A percentile compares a stretch with the other conserved stretches of the same genome.
Conservation (phyloP, 1,140 invertebrate species). For the Hypsibius dujardini region DNA sequence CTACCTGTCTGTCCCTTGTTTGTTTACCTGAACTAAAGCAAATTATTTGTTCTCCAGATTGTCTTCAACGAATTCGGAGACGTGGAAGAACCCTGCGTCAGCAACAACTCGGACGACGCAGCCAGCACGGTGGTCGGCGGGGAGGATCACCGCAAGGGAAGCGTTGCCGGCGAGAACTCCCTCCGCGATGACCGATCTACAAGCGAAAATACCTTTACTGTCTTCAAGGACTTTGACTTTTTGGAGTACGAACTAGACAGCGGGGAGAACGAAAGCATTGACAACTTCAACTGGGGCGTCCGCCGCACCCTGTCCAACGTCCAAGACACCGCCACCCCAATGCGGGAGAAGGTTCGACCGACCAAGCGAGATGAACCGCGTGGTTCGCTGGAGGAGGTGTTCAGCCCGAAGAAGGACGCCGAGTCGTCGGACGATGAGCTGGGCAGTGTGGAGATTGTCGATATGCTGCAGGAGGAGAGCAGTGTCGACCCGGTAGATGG, state of each 20-base stretch:
- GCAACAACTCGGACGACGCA: neutral
- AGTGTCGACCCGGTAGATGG: neutral
- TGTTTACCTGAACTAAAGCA: too few relatives aligned
- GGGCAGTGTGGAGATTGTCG: slow-evolving; percentile 4
- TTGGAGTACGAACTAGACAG: slow-evolving; percentile 93
- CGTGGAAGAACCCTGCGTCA: neutral
- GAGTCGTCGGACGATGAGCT: neutral
- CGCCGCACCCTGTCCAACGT: slow-evolving; percentile 62
- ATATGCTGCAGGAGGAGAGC: neutral
- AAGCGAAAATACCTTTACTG: slow-evolving; percentile 35
- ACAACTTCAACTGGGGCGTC: slow-evolving; percentile 93
- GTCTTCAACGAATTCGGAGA: slow-evolving; percentile 17
- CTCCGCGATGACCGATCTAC: slow-evolving; percentile 21
- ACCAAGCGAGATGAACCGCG: neutral
- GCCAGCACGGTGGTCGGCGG: slow-evolving; percentile 2
- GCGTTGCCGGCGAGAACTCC: slow-evolving; percentile 3
- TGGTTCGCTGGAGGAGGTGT: neutral
- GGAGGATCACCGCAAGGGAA: neutral
- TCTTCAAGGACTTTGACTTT: slow-evolving; percentile 97
- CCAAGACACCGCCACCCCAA: slow-evolving; percentile 34
- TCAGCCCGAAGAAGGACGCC: neutral
- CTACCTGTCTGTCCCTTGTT: too few relatives aligned
- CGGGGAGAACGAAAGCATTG: slow-evolving; percentile 78
- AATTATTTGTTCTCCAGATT: slow-evolving; percentile 22
- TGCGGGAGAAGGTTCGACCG: neutral